phyloP scores from a whole-genome alignment of 1,140 invertebrate species.

The Anoplophora glabripennis region DNA sequence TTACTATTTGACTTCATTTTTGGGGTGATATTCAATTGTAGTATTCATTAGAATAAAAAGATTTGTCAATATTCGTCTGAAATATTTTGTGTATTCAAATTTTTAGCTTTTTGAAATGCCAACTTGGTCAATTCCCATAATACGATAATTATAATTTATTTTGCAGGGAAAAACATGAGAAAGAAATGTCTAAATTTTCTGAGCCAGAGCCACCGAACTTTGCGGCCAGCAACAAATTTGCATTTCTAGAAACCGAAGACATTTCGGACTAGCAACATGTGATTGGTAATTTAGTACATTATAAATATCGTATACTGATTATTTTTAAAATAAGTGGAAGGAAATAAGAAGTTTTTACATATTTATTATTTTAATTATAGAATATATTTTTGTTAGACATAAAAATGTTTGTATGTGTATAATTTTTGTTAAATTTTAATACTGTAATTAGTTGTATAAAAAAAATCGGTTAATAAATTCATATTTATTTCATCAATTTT shows the following conservation, averaged over 20 bases:
- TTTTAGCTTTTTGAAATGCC: no score
- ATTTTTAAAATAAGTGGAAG: slow-evolving; percentile 16
- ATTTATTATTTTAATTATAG: slow-evolving; percentile 36
- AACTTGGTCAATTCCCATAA: no score
- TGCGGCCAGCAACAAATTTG: slow-evolving; percentile 42
- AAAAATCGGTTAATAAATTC: slow-evolving; percentile 19
- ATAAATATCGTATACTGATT: slow-evolving; percentile 13
- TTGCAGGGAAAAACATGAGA: slow-evolving; percentile 38
- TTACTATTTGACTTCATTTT: no score
- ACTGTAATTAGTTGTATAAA: slow-evolving; percentile 30
- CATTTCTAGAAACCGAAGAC: slow-evolving; percentile 46
- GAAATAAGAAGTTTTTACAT: slow-evolving; percentile 25
- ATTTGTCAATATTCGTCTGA: no score
- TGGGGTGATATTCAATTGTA: no score
- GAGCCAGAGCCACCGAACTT: slow-evolving; percentile 44
- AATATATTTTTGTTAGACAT: slow-evolving; percentile 29
- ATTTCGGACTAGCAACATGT: slow-evolving; percentile 29
- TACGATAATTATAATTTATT: slow-evolving; percentile 2
- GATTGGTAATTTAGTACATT: slow-evolving; percentile 17
- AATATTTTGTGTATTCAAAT: no score
- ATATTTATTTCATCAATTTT: slow-evolving; percentile 28
- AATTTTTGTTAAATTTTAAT: slow-evolving; percentile 31
- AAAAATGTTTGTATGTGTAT: slow-evolving; percentile 31
- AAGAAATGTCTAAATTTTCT: slow-evolving; percentile 46
- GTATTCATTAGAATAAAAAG: no score